Evolutionary conservation across 2,888 invertebrate genomes (phyloP).

Genomic region (Orthosia incerta): DNA sequence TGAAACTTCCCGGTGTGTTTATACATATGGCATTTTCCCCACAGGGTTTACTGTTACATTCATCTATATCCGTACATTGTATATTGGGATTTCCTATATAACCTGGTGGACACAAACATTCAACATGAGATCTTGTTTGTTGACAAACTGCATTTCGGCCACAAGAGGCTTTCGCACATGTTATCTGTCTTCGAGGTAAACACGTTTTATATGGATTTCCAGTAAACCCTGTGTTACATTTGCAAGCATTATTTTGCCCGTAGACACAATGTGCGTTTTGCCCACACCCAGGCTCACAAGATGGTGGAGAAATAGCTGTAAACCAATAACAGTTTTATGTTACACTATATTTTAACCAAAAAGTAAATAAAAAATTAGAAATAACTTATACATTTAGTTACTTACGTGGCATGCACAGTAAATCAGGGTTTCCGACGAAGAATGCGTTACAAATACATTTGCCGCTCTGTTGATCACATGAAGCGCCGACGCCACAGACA

Average conservation of each 20-base stretch:
- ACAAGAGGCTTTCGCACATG: constrained; percentile 94
- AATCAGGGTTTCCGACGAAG: constrained; percentile 97
- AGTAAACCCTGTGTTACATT: constrained; percentile 95
- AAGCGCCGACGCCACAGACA: constrained; percentile 97
- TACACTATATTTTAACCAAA: background rate
- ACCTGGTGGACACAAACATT: constrained; percentile 96
- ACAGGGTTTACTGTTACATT: constrained; percentile 95
- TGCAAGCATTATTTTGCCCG: constrained; percentile 94
- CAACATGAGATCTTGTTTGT: constrained; percentile 93
- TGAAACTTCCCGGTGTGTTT: constrained; percentile 96
- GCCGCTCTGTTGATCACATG: constrained; percentile 95
- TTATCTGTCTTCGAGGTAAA: constrained; percentile 92
- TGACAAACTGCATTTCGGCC: constrained; percentile 95
- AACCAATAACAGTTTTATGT: constrained; percentile 66
- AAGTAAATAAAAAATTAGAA: constrained; percentile 7
- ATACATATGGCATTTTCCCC: constrained; percentile 97
- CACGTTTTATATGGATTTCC: constrained; percentile 97
- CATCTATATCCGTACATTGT: constrained; percentile 95
- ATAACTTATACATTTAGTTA: constrained; percentile 6
- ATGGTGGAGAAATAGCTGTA: constrained; percentile 94
- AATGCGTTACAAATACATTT: constrained; percentile 96
- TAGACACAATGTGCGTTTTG: constrained; percentile 97
- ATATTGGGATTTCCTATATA: constrained; percentile 97
- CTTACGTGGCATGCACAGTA: constrained; percentile 98
- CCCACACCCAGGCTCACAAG: constrained; percentile 95